Evolutionary conservation across 2,888 invertebrate genomes (phyloP).

Genomic region (Amiota mariae): DNA sequence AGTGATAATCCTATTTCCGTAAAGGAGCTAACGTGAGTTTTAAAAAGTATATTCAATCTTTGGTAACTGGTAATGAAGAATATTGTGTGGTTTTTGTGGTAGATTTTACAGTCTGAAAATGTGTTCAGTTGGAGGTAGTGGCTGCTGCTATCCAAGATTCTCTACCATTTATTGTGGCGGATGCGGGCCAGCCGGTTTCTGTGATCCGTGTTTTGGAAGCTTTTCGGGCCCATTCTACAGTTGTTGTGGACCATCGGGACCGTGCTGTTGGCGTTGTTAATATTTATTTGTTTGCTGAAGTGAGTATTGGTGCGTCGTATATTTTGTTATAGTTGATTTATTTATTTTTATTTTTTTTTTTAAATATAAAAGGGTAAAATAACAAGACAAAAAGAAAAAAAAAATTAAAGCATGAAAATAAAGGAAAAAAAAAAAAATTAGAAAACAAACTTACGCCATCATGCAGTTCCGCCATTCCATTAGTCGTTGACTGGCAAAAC

Average conservation of each 20-base stretch:
- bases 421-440: not conserved
- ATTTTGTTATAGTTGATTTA: not conserved
- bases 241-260: constrained; percentile 14
- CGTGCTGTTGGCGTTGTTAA: constrained; percentile 16
- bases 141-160: not conserved
- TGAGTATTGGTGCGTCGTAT: not conserved
- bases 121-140: constrained; percentile 6
- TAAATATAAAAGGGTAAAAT: not conserved
- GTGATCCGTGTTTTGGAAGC: constrained; percentile 5
- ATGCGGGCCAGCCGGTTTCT: constrained; percentile 9
- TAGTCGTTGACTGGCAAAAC: not conserved
- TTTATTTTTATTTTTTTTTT: too few relatives aligned
- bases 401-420: not conserved
- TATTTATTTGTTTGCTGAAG: not conserved
- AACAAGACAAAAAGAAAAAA: not conserved
- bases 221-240: constrained; percentile 12
- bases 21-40: constrained; percentile 17
- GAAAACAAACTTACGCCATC: not conserved
- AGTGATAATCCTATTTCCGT: constrained; percentile 1
- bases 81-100: not conserved
- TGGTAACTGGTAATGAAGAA: not conserved
- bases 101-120: not conserved
- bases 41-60: not conserved
- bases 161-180: constrained; percentile 4
- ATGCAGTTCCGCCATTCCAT: not conserved